Evolutionary conservation across 1,140 invertebrate genomes (phyloP).

Genomic region (Pseudachorutes palmiensis): DNA sequence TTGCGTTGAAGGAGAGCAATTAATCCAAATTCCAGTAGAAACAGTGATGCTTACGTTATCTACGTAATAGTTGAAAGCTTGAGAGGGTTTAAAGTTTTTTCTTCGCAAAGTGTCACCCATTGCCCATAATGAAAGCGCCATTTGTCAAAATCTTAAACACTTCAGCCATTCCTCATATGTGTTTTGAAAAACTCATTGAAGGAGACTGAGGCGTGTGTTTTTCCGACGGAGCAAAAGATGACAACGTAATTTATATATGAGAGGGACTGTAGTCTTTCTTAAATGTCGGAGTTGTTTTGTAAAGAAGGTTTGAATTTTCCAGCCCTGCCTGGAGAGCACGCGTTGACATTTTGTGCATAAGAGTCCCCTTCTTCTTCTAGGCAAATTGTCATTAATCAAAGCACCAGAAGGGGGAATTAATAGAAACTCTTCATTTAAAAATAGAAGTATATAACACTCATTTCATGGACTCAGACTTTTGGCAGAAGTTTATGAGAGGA

Average conservation of each 20-base stretch:
- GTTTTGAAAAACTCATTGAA: not conserved
- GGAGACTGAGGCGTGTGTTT: not conserved
- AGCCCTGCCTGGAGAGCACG: slow-evolving; percentile 17
- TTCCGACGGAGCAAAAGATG: not conserved
- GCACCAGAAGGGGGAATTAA: slow-evolving; percentile 14
- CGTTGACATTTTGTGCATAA: slow-evolving; percentile 31
- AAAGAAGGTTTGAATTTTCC: too few species aligned
- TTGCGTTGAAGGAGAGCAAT: too few species aligned
- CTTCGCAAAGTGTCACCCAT: too few species aligned
- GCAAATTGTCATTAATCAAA: slow-evolving; percentile 36
- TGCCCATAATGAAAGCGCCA: not conserved
- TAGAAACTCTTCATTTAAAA: slow-evolving; percentile 6
- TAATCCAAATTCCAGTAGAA: too few species aligned
- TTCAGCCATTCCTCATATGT: not conserved
- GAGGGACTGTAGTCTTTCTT: too few species aligned
- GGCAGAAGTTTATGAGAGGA: slow-evolving; percentile 9
- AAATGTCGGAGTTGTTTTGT: too few species aligned
- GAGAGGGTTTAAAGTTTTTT: too few species aligned
- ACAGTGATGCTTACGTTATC: too few species aligned
- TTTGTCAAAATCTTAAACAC: not conserved
- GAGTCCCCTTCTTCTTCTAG: not conserved
- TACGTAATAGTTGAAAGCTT: too few species aligned
- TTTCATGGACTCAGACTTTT: not conserved
- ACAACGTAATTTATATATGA: not conserved
- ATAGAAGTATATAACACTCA: slow-evolving; percentile 1